Evolutionary conservation across 2,113 vertebrate genomes (phyloP).

Genomic region (Nicator chloris): DNA sequence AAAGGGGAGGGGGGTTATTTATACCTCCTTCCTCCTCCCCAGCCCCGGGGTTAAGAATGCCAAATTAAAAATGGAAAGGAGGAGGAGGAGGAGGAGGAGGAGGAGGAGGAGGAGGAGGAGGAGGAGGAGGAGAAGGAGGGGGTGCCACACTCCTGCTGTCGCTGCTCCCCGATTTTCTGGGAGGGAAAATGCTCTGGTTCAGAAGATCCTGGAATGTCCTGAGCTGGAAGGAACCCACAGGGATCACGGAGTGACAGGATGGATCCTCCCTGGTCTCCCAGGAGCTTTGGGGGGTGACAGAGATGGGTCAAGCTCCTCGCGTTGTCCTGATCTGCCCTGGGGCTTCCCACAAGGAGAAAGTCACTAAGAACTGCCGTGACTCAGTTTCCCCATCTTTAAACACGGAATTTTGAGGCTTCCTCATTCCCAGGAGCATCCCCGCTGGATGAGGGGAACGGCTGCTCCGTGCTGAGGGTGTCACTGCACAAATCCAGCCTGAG

Average conservation of each 20-base stretch:
- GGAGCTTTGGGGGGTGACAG: background rate
- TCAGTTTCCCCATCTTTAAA: background rate
- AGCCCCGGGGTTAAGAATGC: background rate
- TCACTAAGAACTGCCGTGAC: background rate
- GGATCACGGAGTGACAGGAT: background rate
- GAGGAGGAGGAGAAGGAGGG: too few species aligned
- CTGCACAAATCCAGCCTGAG: accelerated
- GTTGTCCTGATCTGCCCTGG: accelerated
- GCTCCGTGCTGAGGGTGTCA: accelerated
- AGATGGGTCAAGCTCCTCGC: accelerated
- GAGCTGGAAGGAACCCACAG: background rate
- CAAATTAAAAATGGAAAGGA: background rate
- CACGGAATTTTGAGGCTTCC: accelerated
- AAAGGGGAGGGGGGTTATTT: conserved; percentile 20
- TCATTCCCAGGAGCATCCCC: background rate
- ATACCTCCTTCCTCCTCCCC: background rate
- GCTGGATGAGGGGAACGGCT: accelerated
- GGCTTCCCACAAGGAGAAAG: background rate
- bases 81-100: too few species aligned
- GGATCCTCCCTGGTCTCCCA: background rate
- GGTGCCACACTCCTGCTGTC: background rate
- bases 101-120: background rate
- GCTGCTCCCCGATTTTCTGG: background rate
- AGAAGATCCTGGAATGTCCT: background rate
- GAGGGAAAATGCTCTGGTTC: background rate